These are phyloP conservation scores for Cyprinodon variegatus DNA, from an alignment of 2,113 vertebrate species.

Conservation along the genomic window DNA sequence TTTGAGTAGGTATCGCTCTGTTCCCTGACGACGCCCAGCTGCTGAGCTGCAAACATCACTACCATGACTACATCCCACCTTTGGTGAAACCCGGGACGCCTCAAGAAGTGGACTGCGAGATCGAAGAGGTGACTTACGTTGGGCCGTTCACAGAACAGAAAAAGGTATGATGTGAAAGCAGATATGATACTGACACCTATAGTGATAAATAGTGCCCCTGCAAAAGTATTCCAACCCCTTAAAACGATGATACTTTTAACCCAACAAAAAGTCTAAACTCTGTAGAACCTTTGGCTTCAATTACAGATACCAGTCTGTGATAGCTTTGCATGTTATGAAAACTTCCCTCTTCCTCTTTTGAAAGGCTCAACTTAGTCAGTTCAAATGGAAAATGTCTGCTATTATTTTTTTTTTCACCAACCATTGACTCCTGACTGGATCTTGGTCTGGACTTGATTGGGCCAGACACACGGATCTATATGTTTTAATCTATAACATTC, in stretches of 20 bases:
- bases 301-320: no score
- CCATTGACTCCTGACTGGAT: no score
- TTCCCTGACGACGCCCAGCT: constrained; percentile 89
- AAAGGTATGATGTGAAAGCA: constrained; percentile 76
- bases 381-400: no score
- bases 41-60: constrained; percentile 90
- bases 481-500: no score
- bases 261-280: no score
- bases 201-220: no score
- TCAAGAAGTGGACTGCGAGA: constrained; percentile 82
- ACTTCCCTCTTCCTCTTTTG: no score
- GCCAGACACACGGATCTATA: no score
- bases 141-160: constrained; percentile 89
- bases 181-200: neutral
- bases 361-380: no score
- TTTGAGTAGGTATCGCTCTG: constrained; percentile 88
- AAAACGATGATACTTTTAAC: neutral
- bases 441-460: no score
- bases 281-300: no score
- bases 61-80: constrained; percentile 88
- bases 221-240: neutral
- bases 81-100: constrained; percentile 82
- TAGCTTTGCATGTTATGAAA: no score
- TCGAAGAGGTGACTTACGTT: constrained; percentile 84
- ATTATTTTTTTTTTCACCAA: neutral